These are phyloP conservation scores for Macroglossus sobrinus DNA, from an alignment of 2,113 vertebrate genomes.

Conservation along the genomic window DNA sequence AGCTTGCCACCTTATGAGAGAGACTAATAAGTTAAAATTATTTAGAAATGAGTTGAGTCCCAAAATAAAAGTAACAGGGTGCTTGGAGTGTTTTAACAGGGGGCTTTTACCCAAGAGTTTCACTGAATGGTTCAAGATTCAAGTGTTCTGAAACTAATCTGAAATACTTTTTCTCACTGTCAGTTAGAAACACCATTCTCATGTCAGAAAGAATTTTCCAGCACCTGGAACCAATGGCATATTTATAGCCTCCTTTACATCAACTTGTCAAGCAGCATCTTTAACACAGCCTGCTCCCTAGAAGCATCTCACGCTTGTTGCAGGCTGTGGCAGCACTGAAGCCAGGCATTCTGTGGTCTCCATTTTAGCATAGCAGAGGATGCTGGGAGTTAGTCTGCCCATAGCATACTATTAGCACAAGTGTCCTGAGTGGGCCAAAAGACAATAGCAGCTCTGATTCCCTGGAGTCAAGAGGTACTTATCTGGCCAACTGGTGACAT, in stretches of 20 bases:
- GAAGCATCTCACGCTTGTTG: constrained; percentile 15
- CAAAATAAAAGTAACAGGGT: neutral
- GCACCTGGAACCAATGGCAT: constrained; percentile 46
- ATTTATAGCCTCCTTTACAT: constrained; percentile 70
- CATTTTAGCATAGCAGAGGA: neutral
- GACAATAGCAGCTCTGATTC: neutral
- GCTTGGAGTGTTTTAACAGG: neutral
- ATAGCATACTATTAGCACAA: neutral
- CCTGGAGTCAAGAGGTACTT: neutral
- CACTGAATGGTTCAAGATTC: neutral
- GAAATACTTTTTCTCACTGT: constrained; percentile 37
- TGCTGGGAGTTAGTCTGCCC: neutral
- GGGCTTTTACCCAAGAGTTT: neutral
- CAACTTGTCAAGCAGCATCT: constrained; percentile 63
- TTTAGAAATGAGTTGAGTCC: neutral
- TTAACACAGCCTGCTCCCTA: constrained; percentile 58
- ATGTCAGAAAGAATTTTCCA: constrained; percentile 59
- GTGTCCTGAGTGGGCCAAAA: neutral
- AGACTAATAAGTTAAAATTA: neutral
- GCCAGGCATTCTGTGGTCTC: constrained; percentile 35
- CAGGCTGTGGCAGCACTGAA: neutral
- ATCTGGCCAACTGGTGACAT: constrained; percentile 23
- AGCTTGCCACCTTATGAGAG: neutral
- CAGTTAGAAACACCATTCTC: constrained; percentile 49
- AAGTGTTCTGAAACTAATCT: constrained; percentile 12